Conservation (phyloP, 2,797 vertebrate species). For the Microctenopoma stevenorrisi region DNA sequence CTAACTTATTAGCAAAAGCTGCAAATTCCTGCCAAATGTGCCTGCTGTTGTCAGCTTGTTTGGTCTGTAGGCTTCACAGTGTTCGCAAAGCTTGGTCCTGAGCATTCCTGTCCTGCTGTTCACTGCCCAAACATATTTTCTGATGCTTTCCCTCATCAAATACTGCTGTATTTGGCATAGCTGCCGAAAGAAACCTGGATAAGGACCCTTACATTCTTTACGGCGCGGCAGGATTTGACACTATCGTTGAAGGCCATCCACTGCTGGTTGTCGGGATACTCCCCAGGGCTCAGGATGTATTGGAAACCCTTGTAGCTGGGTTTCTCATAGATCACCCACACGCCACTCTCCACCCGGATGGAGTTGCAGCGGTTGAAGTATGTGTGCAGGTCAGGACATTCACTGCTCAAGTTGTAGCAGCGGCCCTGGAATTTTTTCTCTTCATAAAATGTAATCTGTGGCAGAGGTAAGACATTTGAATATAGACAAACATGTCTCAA, state of each 20-base stretch:
- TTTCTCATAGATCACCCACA: conserved; percentile 71
- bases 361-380: conserved; percentile 71
- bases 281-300: conserved; percentile 67
- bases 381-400: conserved; percentile 64
- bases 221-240: conserved; percentile 62
- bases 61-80: conserved; percentile 15
- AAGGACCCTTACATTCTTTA: conserved; percentile 64
- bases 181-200: background rate
- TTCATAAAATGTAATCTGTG: conserved; percentile 71
- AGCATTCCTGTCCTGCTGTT: conserved; percentile 17
- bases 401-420: conserved; percentile 72
- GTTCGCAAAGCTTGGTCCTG: conserved; percentile 19
- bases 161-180: background rate
- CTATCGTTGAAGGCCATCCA: conserved; percentile 75
- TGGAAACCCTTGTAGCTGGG: conserved; percentile 70
- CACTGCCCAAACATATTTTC: conserved; percentile 17
- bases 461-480: background rate
- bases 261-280: conserved; percentile 70
- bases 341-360: conserved; percentile 67
- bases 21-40: conserved; percentile 13
- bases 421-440: conserved; percentile 73
- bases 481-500: background rate
- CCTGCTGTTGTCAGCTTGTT: conserved; percentile 18
- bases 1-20: conserved; percentile 5
- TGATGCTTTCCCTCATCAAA: background rate